Conservation (phyloP, 2,113 vertebrate genomes). For the Brachypodius melanocephalos region DNA sequence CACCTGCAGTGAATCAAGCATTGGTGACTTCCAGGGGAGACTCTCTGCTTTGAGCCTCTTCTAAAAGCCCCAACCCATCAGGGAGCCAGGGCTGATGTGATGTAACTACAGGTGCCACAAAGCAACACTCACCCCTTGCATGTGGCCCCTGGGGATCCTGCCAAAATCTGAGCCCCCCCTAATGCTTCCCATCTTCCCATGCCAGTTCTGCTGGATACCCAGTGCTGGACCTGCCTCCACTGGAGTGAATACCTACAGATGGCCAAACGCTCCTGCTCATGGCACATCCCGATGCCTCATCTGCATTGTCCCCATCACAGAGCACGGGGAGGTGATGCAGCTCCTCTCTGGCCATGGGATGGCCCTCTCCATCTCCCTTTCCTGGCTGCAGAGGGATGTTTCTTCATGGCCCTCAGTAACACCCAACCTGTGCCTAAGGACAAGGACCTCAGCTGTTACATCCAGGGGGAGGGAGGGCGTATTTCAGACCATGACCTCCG, state of each 20-base stretch:
- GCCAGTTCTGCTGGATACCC: neutral
- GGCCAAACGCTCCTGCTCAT: neutral
- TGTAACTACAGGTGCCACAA: neutral
- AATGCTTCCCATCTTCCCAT: neutral
- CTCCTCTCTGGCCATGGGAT: too few relatives aligned
- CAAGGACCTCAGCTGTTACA: neutral
- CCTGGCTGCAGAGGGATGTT: fast-evolving
- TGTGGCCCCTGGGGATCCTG: fast-evolving
- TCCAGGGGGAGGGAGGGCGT: neutral
- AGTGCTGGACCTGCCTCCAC: neutral
- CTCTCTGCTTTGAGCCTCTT: neutral
- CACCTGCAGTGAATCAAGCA: neutral
- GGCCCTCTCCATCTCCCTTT: neutral
- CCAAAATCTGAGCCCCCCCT: fast-evolving
- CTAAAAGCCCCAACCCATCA: neutral
- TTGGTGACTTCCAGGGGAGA: fast-evolving
- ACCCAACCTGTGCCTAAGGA: neutral
- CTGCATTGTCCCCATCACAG: neutral
- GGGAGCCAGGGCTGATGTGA: neutral
- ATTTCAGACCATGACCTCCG: neutral
- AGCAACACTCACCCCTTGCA: neutral
- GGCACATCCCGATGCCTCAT: neutral
- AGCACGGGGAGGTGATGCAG: fast-evolving
- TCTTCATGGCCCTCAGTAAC: neutral
- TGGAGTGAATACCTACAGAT: neutral